Base-by-base conservation (phyloP, 2,888 invertebrate genomes). In the Sinopyrophorus schimmeli region DNA sequence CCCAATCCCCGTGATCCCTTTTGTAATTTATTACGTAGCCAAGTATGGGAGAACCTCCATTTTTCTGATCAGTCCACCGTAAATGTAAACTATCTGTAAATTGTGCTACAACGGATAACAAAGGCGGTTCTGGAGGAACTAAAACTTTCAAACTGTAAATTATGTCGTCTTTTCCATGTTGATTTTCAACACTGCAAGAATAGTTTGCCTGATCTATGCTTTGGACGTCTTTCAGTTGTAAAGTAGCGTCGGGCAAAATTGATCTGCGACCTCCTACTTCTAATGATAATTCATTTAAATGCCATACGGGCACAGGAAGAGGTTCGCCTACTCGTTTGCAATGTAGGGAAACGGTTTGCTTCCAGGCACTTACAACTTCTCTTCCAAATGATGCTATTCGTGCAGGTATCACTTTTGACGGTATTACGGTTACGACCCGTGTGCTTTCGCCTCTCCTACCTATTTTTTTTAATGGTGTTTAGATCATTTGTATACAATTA, bases 21-120 rank as follows among this genome's bases (percentile, higher is more conserved):
- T 92, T 92, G 73, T 91, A 92, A 76, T 92, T 92, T 53, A 93
- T 88, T 3, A 91, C 89, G 72, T 92, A 92, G 20, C 92, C 92
- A 53, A 87, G 72, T 49, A 87, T 84, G 14, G 87, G 85, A 54
- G 89, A 90, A 5, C 91, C 91, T 1, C 89, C 89, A 63, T 89
- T 87, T 18, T 85, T 86, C 64, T 86, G 87, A 64, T 87, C 86
- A 15, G 58, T 62, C 90, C 90, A 92, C 65, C 87, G 86, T 44
- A 92, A 76, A 61, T 87, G 87, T 61, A 92, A 77, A 38, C 89
- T 89, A 67, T 91, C 90, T 1, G 87, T 87, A 62, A 90, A 91
- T 1, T 89, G 83, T 61, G 89, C 88, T 2, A 89, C 83, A 1
- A 93, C 87, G 6, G 84, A 85, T 17, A 94, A 74, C 20, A 85